These are phyloP conservation scores for Calosoma granatense DNA, from an alignment of 1,140 invertebrate species.

Conservation along the genomic window DNA sequence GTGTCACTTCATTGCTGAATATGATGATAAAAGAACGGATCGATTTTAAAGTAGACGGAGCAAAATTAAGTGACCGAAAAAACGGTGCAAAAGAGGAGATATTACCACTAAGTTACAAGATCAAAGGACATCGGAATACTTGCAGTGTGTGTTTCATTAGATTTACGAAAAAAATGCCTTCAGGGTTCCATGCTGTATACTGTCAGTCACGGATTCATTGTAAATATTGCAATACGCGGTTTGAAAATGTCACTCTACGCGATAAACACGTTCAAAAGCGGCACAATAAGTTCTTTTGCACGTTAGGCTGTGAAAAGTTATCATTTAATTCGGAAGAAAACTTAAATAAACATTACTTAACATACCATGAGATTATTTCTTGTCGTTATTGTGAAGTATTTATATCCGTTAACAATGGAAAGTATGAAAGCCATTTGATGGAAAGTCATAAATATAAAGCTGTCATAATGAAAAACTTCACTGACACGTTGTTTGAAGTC, in stretches of 20 bases:
- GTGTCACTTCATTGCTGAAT: not conserved
- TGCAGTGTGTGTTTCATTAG: not conserved
- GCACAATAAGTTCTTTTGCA: not conserved
- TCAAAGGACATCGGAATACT: no score
- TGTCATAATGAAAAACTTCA: not conserved
- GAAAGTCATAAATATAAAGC: not conserved
- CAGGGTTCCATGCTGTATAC: not conserved
- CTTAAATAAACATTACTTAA: not conserved
- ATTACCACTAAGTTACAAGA: not conserved
- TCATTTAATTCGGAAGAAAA: not conserved
- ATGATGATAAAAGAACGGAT: not conserved
- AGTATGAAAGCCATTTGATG: not conserved
- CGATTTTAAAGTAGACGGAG: not conserved
- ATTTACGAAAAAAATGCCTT: not conserved
- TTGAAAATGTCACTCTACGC: not conserved
- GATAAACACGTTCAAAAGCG: not conserved
- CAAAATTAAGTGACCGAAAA: not conserved
- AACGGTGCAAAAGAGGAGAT: not conserved
- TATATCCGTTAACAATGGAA: not conserved
- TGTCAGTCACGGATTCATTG: not conserved
- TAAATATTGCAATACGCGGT: not conserved
- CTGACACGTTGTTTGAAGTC: not conserved
- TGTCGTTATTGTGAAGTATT: not conserved
- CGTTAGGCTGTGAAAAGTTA: not conserved
- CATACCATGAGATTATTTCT: not conserved